A percentile compares a stretch with the other conserved stretches of the same genome.
These are phyloP conservation scores for Bombus superbus DNA, from an alignment of 1,140 invertebrate species.

Conservation along the genomic window DNA sequence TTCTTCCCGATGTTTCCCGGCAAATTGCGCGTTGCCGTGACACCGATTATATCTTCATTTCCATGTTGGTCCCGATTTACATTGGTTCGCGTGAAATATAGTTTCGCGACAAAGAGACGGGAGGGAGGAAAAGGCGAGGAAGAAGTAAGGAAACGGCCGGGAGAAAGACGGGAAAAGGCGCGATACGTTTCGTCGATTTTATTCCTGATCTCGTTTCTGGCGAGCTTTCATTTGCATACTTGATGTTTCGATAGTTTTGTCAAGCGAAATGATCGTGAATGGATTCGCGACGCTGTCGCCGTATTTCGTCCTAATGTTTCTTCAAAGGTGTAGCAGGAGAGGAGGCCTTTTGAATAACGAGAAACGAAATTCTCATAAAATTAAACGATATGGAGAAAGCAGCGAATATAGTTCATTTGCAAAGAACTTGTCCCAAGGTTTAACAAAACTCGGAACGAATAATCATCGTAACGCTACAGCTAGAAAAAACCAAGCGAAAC, in stretches of 20 bases:
- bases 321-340: not conserved
- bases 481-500: no score
- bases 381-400: not conserved
- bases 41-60: slow-evolving; percentile 50
- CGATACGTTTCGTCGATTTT: not conserved
- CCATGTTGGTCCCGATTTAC: slow-evolving; percentile 26
- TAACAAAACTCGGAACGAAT: no score
- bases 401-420: not conserved
- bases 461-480: no score
- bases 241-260: not conserved
- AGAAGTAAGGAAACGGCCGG: not conserved
- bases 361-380: not conserved
- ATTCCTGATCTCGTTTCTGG: not conserved
- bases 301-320: not conserved
- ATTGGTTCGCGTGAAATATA: slow-evolving; percentile 7
- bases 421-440: no score
- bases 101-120: not conserved
- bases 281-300: no score
- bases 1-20: slow-evolving; percentile 29
- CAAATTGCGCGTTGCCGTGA: slow-evolving; percentile 44
- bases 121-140: not conserved
- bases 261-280: not conserved
- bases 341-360: not conserved
- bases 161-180: not conserved
- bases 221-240: not conserved